Evolutionary conservation across 2,888 invertebrate genomes (phyloP).

Genomic region (Lepas anatifera): DNA sequence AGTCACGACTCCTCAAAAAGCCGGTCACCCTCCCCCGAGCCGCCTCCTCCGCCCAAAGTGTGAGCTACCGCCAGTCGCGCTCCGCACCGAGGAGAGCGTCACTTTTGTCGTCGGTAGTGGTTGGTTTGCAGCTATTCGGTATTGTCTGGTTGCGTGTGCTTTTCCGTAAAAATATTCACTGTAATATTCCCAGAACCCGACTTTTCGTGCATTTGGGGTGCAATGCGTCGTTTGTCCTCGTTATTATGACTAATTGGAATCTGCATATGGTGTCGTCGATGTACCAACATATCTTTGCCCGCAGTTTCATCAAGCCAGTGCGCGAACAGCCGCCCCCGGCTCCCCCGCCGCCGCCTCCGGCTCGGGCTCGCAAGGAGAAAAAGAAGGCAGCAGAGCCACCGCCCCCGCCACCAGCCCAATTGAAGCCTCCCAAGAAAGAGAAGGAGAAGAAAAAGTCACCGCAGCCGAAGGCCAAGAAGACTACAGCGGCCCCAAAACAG

Average conservation of each 20-base stretch:
- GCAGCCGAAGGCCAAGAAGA: background rate
- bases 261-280: no score
- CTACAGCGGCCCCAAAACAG: background rate
- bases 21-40: background rate
- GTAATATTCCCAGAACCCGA: no score
- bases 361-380: background rate
- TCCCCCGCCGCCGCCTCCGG: background rate
- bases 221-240: no score
- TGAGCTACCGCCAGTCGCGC: background rate
- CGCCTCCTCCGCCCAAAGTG: background rate
- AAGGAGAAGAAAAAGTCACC: constrained; percentile 18
- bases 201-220: no score
- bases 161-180: no score
- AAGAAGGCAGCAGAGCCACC: background rate
- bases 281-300: background rate
- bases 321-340: background rate
- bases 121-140: no score
- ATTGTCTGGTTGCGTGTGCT: no score
- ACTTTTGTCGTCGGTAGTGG: no score
- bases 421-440: constrained; percentile 17
- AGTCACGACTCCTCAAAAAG: background rate
- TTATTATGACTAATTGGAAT: no score
- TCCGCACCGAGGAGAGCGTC: no score
- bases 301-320: background rate
- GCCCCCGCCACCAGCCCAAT: background rate